These are phyloP conservation scores for Phortica magna DNA, from an alignment of 2,888 invertebrate genomes.

Conservation along the genomic window DNA sequence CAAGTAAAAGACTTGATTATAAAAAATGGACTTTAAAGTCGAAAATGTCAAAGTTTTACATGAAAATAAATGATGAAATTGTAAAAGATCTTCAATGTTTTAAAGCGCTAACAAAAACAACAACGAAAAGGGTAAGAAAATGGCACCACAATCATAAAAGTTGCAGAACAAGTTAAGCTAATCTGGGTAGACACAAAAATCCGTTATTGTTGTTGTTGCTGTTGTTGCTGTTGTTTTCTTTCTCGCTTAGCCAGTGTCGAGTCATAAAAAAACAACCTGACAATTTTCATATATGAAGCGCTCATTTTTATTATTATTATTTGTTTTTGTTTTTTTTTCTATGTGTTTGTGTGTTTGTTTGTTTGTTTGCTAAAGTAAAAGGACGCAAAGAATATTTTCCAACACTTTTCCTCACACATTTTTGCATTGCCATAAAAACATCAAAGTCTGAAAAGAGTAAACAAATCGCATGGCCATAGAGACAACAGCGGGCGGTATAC, in stretches of 20 bases:
- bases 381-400: not conserved
- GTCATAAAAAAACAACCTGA: not conserved
- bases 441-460: constrained; percentile 9
- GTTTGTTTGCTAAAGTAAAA: not conserved
- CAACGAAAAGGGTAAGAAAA: too few species aligned
- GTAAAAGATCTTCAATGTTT: too few species aligned
- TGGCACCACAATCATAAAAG: too few species aligned
- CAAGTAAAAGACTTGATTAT: too few species aligned
- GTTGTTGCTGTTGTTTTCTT: not conserved
- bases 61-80: too few species aligned
- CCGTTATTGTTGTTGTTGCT: not conserved
- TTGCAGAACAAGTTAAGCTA: too few species aligned
- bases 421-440: not conserved
- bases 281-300: not conserved
- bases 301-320: constrained; percentile 3
- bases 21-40: too few species aligned
- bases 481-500: not conserved
- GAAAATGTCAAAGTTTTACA: too few species aligned
- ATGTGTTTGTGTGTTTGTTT: not conserved
- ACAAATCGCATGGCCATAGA: not conserved
- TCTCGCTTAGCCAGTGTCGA: too few species aligned
- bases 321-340: constrained; percentile 2
- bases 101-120: too few species aligned
- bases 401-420: not conserved
- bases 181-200: not conserved